Evolutionary conservation across 2,888 invertebrate genomes (phyloP), one percentile per base, ranked within the genome.

Genomic region (Noctua pronuba): DNA sequence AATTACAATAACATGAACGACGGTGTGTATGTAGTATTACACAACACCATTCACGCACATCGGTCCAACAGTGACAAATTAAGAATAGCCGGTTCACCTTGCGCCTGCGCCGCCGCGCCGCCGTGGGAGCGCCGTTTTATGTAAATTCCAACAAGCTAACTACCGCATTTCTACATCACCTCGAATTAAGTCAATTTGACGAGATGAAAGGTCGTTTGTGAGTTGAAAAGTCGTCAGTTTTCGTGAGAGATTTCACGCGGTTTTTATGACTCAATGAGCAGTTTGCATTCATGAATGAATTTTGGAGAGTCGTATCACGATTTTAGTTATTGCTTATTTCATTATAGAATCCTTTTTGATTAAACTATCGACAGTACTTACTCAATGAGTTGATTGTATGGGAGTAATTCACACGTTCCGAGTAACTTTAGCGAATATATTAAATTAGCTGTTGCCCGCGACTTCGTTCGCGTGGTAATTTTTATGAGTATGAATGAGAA

Each of bases 21-120:
- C 76, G 58, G 84, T 86, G 82, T 88, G 77, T 86, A 80, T 80
- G 83, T 82, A 79, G 79, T 79, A 88, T 92, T 93, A 91, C 92
- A 91, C 87, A 94, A 94, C 86, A 86, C 87, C 88, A 91, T 90
- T 92, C 91, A 91, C 90, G 86, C 85, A 90, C 88, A 83, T 83
- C 86, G 79, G 84, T 76, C 75, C 82, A 86, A 82, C 83, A 91
- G 90, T 92, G 93, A 93, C 94, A 94, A 92, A 93, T 94, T 93
- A 93, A 95, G 95, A 95, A 94, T 95, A 93, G 93, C 93, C 91
- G 82, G 95, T 91, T 95, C 93, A 95, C 96, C 95, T 96, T 95
- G 95, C 91, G 87, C 89, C 84, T 94, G 95, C 90, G 87, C 89
- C 81, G 77, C 82, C 85, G 81, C 81, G 77, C 82, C 85, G 81